These are phyloP conservation scores for Leptinotarsa undecemlineata DNA, from an alignment of 1,140 invertebrate genomes.

Conservation along the genomic window DNA sequence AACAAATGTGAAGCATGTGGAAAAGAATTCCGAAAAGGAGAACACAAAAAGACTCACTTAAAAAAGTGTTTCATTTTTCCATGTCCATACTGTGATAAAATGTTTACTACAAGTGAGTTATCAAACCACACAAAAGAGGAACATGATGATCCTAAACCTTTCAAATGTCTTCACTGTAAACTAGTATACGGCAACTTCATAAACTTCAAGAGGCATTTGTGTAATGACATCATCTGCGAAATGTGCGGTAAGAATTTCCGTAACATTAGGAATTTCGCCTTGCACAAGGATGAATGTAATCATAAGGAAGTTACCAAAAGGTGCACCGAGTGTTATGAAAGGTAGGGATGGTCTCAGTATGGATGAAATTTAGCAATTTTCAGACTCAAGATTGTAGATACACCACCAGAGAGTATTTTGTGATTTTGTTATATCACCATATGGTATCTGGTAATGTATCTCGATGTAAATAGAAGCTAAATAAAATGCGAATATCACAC, in stretches of 20 bases:
- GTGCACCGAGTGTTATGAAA: not conserved
- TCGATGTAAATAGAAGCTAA: too few species aligned
- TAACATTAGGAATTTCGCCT: not conserved
- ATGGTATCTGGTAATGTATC: too few species aligned
- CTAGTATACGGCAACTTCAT: not conserved
- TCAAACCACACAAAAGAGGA: not conserved
- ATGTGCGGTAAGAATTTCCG: not conserved
- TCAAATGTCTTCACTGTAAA: not conserved
- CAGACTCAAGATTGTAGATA: not conserved
- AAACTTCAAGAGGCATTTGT: not conserved
- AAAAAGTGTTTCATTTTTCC: not conserved
- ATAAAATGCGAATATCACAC: too few species aligned
- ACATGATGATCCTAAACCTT: not conserved
- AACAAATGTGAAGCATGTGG: not conserved
- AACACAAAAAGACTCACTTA: not conserved
- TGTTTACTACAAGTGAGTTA: not conserved
- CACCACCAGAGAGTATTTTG: too few species aligned
- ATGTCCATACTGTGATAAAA: not conserved
- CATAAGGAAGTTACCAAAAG: not conserved
- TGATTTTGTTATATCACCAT: too few species aligned
- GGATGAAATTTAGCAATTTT: not conserved
- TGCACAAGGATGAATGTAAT: not conserved
- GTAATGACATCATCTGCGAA: not conserved
- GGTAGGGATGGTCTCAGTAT: not conserved
- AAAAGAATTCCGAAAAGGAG: not conserved